Evolutionary conservation across 2,797 vertebrate species (phyloP).

Genomic region (Typhlichthys subterraneus): DNA sequence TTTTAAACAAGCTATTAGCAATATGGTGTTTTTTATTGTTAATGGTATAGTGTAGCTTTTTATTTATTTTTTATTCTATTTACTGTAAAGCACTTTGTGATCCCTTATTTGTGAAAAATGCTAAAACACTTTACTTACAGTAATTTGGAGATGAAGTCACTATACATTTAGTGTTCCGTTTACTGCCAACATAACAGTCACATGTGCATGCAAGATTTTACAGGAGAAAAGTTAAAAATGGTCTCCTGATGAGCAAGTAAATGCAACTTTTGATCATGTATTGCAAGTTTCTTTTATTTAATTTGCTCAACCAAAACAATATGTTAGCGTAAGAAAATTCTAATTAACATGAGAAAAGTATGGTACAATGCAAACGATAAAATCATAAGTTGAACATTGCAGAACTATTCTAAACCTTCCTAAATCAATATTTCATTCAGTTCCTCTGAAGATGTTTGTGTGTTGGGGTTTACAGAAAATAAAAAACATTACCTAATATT

Average conservation of each 20-base stretch:
- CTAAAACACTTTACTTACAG: too few species aligned
- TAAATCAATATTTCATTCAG: constrained; percentile 41
- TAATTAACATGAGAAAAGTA: constrained; percentile 88
- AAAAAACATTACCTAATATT: constrained; percentile 72
- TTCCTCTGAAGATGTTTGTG: constrained; percentile 37
- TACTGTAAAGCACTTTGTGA: too few species aligned
- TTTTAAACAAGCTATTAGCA: too few species aligned
- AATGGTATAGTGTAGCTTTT: too few species aligned
- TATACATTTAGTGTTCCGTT: too few species aligned
- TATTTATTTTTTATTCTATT: too few species aligned
- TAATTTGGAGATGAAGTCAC: too few species aligned
- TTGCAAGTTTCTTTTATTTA: constrained; percentile 99
- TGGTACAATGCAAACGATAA: constrained; percentile 85
- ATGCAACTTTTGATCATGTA: constrained; percentile 70
- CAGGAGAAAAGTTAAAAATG: background rate
- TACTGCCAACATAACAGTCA: too few species aligned
- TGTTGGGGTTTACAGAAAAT: constrained; percentile 56
- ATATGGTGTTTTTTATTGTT: too few species aligned
- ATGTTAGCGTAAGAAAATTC: constrained; percentile 95
- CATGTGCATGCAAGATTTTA: too few species aligned
- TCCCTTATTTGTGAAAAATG: too few species aligned
- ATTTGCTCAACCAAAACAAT: constrained; percentile 93
- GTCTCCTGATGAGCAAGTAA: constrained; percentile 6
- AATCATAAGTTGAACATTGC: constrained; percentile 77
- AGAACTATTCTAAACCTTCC: constrained; percentile 56